Percentiles rank a stretch among this genome's conserved stretches.
Conservation (phyloP, 2,888 invertebrate species). For the Cryptosula pallasiana region DNA sequence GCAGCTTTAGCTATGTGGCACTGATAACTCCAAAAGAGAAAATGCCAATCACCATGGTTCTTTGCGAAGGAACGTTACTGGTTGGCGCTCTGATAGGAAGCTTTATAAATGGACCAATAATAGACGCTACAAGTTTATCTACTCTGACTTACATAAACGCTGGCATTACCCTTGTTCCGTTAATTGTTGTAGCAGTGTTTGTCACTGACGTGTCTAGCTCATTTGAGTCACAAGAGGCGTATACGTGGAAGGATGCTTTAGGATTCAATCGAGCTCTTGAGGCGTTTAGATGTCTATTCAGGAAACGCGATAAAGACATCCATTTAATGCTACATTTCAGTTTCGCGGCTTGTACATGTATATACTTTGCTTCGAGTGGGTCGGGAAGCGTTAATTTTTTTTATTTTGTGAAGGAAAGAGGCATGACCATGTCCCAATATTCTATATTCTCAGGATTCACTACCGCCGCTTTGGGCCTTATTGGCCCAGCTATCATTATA, state of each 20-base stretch:
- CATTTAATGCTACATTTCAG: background rate
- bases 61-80: background rate
- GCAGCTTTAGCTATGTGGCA: constrained; percentile 8
- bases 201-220: background rate
- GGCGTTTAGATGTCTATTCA: background rate
- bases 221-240: background rate
- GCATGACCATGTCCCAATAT: background rate
- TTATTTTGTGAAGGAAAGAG: constrained; percentile 15
- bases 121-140: background rate
- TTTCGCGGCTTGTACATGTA: background rate
- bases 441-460: background rate
- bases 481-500: background rate
- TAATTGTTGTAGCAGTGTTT: background rate
- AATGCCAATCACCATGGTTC: background rate
- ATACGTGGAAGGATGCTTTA: constrained; percentile 1
- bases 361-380: background rate
- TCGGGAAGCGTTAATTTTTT: background rate
- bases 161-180: background rate
- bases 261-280: background rate
- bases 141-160: background rate
- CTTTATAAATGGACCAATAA: constrained; percentile 21
- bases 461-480: background rate
- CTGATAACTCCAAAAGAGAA: background rate
- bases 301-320: background rate
- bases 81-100: constrained; percentile 17